Conservation (phyloP, 2,113 vertebrate genomes). For the Equus quagga region DNA sequence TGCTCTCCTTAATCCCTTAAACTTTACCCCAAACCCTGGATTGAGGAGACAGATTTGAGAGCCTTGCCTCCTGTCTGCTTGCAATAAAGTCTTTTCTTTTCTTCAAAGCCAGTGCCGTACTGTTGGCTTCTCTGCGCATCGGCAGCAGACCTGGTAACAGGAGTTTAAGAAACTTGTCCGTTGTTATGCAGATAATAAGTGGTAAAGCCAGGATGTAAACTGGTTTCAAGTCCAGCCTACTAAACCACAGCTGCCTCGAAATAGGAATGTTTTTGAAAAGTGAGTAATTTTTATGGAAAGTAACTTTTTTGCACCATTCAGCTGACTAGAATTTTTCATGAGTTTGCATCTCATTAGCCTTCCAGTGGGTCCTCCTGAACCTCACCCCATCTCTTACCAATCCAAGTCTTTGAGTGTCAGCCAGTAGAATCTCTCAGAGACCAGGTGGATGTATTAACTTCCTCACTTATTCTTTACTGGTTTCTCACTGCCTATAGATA, state of each 20-base stretch:
- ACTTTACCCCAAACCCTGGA: too few species aligned
- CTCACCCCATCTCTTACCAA: background rate
- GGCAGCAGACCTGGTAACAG: too few species aligned
- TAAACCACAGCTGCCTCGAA: background rate
- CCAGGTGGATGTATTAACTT: background rate
- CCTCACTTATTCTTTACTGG: background rate
- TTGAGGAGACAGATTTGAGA: too few species aligned
- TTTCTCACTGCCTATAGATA: background rate
- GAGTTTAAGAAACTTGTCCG: background rate
- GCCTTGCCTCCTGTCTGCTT: too few species aligned
- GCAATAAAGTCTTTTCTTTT: too few species aligned
- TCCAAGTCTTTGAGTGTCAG: background rate
- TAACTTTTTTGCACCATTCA: background rate
- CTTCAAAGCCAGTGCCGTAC: too few species aligned
- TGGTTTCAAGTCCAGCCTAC: background rate
- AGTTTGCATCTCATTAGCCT: background rate
- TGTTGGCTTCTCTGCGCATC: too few species aligned
- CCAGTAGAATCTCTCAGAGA: background rate
- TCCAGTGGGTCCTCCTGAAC: background rate
- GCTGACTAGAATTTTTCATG: background rate
- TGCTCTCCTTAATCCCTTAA: too few species aligned
- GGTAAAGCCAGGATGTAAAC: conserved; percentile 21
- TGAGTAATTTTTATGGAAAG: conserved; percentile 10
- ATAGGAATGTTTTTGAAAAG: conserved; percentile 2
- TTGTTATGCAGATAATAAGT: background rate